Percentiles rank a stretch among this genome's conserved stretches.
phyloP scores from a whole-genome alignment of 2,888 invertebrate genomes.

The Lacanobia oleracea region DNA sequence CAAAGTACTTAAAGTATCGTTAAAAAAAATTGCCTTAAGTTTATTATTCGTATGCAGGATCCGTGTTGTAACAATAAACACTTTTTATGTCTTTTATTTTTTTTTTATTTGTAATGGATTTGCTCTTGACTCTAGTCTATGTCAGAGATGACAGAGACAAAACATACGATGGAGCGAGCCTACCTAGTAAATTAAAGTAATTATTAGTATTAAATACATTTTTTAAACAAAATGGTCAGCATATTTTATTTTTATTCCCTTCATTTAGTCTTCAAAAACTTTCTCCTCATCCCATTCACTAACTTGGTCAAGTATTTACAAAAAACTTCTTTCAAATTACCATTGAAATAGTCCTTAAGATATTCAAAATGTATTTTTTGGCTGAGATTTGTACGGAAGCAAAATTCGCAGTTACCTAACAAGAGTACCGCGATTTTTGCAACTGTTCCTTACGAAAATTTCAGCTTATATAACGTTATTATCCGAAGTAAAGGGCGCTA shows the following conservation, averaged over 20 bases:
- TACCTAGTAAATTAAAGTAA: too few relatives aligned
- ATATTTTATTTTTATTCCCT: conserved; percentile 8
- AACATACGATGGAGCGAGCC: too few relatives aligned
- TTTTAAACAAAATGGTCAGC: neutral
- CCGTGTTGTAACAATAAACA: too few relatives aligned
- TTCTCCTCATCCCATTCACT: conserved; percentile 11
- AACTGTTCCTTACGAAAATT: conserved; percentile 78
- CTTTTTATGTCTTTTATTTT: too few relatives aligned
- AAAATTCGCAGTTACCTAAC: conserved; percentile 63
- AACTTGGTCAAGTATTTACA: conserved; percentile 31
- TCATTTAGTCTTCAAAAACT: conserved; percentile 10
- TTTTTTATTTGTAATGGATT: too few relatives aligned
- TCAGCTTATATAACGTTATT: conserved; percentile 81
- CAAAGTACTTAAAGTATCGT: too few relatives aligned
- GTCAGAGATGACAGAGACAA: too few relatives aligned
- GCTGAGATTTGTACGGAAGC: conserved; percentile 43
- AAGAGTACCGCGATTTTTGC: conserved; percentile 76
- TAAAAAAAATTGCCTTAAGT: too few relatives aligned
- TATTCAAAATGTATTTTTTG: conserved; percentile 53
- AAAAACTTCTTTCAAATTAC: conserved; percentile 47
- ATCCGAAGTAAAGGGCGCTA: conserved; percentile 74
- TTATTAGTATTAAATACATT: too few relatives aligned
- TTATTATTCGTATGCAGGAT: too few relatives aligned
- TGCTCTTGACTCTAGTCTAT: too few relatives aligned
- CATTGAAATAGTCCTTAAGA: conserved; percentile 44